Evolutionary conservation across 2,113 vertebrate species (phyloP), one percentile per base, ranked within the genome.

Genomic region (Antechinus stuartii): DNA sequence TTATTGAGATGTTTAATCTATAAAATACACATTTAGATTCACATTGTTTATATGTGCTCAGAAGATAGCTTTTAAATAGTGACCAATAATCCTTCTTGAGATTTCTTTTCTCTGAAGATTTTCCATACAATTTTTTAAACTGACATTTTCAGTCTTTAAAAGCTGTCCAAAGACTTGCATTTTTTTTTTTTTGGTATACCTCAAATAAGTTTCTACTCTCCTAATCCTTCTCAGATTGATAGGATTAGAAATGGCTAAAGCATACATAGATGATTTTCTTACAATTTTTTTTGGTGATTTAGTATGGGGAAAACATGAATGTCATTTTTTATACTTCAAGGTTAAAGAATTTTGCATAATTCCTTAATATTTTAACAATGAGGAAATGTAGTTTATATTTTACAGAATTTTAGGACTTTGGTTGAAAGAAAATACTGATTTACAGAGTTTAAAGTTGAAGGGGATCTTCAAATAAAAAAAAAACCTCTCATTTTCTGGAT

Each of bases 11-110:
- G 56, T 91, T 93, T 0, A 1, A 92, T 96, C 92, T 98, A 90
- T 92, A 94, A 14, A n/a, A 96, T 35, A 96, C 91, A 96, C 92
- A 96, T 92, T 42, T 16, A 35, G 52, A 96, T 91, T 95, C 91
- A 95, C 90, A 96, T n/a, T 96, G 89, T 57, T 96, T 96, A 93
- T 92, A 91, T 93, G 95, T 92, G 54, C 91, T 95, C 92, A 54
- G 54, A 95, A 95, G 8, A 35, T 25, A 42, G 53, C 46, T 97
- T 96, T 94, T 97, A 96, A 96, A 97, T 92, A 98, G 90, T 46
- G 55, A 68, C 0, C 0, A 94, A 96, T 76, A 76, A 76, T 91
- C 68, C 49, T 76, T 95, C 89, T 30, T 76, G 19, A 90, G 46
- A n/a, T 30, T 91, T 68, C 96, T 95, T 16, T 94, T 91, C 92